Base-by-base conservation (phyloP, 1,140 invertebrate species). In the Chrysomallon squamiferum region DNA sequence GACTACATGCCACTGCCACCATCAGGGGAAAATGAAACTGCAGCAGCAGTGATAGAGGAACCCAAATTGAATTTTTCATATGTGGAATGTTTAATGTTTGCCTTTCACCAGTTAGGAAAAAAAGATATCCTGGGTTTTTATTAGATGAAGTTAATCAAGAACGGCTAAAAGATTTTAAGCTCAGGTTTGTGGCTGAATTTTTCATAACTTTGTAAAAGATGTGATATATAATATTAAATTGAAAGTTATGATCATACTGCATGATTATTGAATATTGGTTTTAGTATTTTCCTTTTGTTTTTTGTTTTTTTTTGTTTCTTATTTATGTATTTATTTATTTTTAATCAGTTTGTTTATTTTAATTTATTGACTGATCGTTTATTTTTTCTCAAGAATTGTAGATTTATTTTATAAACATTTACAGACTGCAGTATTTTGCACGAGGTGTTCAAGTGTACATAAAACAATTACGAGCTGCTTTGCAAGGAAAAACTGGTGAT, bases 371-470 rank as follows among this genome's bases (percentile, higher is more conserved):
- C n/a, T n/a, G n/a, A n/a, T n/a, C n/a, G n/a, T n/a, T n/a, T n/a
- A n/a, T n/a, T n/a, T n/a, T n/a, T n/a, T n/a, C n/a, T n/a, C n/a
- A n/a, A n/a, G n/a, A n/a, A 15, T 15, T 38, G 35, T 15, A 15
- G 35, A 38, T 7, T 38, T 38, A 38, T 38, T 38, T 38, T 7
- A 38, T 15, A 38, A 38, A 38, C 35, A 38, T 38, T 38, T 80
- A 43, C 75, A 89, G 90, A 72, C 86, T 98, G 54, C 94, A 96
- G 81, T 98, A 96, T 86, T 93, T 97, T 82, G 95, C 95, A 0
- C 88, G 95, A 66, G 92, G 94, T 18, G 94, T 94, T 73, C 94
- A 97, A 87, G 93, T 92, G 33, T 96, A 95, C 74, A 94, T 95
- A 56, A 96, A 95, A 78, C 93, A 94, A 74, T 82, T 96, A n/a